These are phyloP conservation scores for Oryzias celebensis DNA, from an alignment of 2,113 vertebrate species.

Conservation along the genomic window DNA sequence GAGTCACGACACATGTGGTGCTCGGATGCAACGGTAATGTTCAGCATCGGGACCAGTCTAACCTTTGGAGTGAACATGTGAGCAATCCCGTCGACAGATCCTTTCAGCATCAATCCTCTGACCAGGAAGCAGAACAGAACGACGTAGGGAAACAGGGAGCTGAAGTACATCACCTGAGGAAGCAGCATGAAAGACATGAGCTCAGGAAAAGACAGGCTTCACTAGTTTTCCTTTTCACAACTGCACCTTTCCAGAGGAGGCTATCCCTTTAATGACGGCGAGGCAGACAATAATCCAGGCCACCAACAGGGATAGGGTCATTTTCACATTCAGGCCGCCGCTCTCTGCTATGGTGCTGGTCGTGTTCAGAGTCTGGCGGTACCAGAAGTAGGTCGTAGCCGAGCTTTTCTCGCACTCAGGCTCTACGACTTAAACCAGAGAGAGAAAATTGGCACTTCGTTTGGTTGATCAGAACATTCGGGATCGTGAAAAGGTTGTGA, in stretches of 20 bases:
- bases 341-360: conserved; percentile 93
- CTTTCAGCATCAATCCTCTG: conserved; percentile 90
- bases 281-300: conserved; percentile 96
- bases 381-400: conserved; percentile 98
- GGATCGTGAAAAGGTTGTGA: too few relatives aligned
- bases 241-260: conserved; percentile 94
- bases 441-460: conserved; percentile 3
- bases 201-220: not conserved
- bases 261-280: conserved; percentile 95
- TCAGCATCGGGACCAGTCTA: conserved; percentile 24
- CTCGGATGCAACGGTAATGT: not conserved
- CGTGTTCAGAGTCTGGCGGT: conserved; percentile 93
- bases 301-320: conserved; percentile 90
- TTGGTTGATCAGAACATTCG: not conserved
- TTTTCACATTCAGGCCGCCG: conserved; percentile 92
- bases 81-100: conserved; percentile 93
- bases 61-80: conserved; percentile 99
- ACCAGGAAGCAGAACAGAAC: conserved; percentile 97
- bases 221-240: not conserved
- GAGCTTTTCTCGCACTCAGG: conserved; percentile 96
- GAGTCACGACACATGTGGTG: not conserved
- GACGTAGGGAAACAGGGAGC: conserved; percentile 96
- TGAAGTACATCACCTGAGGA: conserved; percentile 98
- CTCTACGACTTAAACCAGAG: conserved; percentile 83
- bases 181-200: not conserved